phyloP scores from a whole-genome alignment of 2,113 vertebrate species.

The Papio anubis region DNA sequence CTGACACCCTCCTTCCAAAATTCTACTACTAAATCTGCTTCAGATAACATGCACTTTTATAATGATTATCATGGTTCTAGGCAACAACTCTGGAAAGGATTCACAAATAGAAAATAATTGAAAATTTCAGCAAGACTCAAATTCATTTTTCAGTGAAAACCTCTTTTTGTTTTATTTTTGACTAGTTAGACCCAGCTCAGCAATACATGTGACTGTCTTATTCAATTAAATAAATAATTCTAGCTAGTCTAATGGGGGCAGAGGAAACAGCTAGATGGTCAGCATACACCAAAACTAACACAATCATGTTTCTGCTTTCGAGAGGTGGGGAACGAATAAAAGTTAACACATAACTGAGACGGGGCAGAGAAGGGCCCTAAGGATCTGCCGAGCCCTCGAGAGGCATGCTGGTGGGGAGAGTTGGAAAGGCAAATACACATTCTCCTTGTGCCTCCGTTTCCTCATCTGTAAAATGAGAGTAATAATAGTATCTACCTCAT shows the following conservation, averaged over 20 bases:
- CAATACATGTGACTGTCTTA: not conserved
- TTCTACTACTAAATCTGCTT: constrained; percentile 55
- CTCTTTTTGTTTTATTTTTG: constrained; percentile 25
- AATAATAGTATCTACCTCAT: not conserved
- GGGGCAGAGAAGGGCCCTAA: not conserved
- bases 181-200: not conserved
- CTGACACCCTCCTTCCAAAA: constrained; percentile 35
- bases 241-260: not conserved
- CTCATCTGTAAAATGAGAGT: not conserved
- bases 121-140: constrained; percentile 8
- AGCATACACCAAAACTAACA: not conserved
- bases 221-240: constrained; percentile 46
- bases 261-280: not conserved
- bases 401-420: not conserved
- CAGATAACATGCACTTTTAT: constrained; percentile 50
- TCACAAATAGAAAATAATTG: not conserved
- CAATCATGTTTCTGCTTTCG: not conserved
- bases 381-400: not conserved
- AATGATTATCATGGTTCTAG: constrained; percentile 49
- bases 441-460: not conserved
- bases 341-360: not conserved
- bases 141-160: constrained; percentile 32
- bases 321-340: not conserved
- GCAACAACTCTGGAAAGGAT: constrained; percentile 27
- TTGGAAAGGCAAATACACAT: not conserved